phyloP scores from a whole-genome alignment of 1,140 invertebrate species.

The Bombus balteatus region DNA sequence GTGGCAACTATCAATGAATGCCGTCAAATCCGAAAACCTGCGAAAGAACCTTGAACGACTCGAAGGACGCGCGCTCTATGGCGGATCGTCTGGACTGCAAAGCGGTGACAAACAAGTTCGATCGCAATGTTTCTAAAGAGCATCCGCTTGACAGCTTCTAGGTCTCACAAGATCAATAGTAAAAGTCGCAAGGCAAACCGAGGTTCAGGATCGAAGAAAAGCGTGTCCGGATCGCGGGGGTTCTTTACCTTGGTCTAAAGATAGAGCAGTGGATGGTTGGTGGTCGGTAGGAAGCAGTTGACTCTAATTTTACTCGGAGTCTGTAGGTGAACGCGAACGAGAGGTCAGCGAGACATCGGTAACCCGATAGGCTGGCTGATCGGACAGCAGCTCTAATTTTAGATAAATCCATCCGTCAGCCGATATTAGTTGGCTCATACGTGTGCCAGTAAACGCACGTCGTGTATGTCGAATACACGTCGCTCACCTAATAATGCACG shows the following conservation, averaged over 20 bases:
- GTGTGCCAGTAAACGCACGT: conserved; percentile 24
- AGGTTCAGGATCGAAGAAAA: not conserved
- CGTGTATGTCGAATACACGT: conserved; percentile 20
- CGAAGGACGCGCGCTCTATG: not conserved
- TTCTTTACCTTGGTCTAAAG: conserved; percentile 21
- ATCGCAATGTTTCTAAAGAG: not conserved
- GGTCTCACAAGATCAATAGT: not conserved
- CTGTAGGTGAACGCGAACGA: not conserved
- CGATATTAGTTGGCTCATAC: conserved; percentile 56
- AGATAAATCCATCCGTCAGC: conserved; percentile 65
- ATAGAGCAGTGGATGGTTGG: not conserved
- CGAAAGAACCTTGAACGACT: not conserved
- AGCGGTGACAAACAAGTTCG: not conserved
- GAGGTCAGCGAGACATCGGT: conserved; percentile 5
- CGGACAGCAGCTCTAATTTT: conserved; percentile 62
- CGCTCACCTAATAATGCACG: conserved; percentile 51
- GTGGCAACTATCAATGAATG: too few relatives aligned
- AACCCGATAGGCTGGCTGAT: conserved; percentile 31
- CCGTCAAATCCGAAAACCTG: not conserved
- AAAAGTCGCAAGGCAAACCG: not conserved
- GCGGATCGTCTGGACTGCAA: not conserved
- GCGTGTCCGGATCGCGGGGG: not conserved
- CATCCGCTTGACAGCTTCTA: too few relatives aligned
- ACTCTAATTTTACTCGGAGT: conserved; percentile 51
- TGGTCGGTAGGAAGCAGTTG: conserved; percentile 15